Evolutionary conservation across 2,113 vertebrate genomes (phyloP), one percentile per base, ranked within the genome.

Genomic region (Pluvialis apricaria): DNA sequence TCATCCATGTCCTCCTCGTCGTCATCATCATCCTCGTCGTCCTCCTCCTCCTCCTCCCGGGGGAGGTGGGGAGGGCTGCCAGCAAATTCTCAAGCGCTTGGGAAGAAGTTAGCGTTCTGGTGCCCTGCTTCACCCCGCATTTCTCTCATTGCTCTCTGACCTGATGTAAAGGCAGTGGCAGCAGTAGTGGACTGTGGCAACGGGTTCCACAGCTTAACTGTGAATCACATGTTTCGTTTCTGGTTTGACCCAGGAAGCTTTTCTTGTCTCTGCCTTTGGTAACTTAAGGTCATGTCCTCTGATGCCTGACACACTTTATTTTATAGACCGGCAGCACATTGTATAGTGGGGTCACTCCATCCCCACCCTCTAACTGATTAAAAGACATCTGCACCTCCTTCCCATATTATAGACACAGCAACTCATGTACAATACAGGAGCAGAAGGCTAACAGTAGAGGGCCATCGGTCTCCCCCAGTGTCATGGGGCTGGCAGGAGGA

Each of bases 311-410:
- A 40, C 2, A 1, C 10, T 13, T 40, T 47, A 36, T 42, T 73
- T 85, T 66, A n/a, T 3, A 58, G 34, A 79, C 16, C 55, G 85
- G 32, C 54, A 64, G 21, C 0, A 0, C 12, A 1, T 2, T 78
- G 18, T 40, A 6, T 13, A 36, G 61, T 9, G 14, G 44, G 19
- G 18, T 5, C 40, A 9, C n/a, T 64, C 44, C 28, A 34, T 26
- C 26, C 47, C 13, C 38, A 38, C 6, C 61, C 14, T 76, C 42
- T 62, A 71, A 49, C 6, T n/a, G 68, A 68, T 65, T 62, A 40
- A 94, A 88, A 71, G 34, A 40, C 47, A 36, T 34, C 52, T 82
- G 34, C 42, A 65, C 3, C 18, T 28, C 16, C 8, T 76, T 81
- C 40, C 47, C 26, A 7, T 38, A 16, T 25, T 47, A 42, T 64